A percentile compares a stretch with the other conserved stretches of the same genome.
Evolutionary conservation across 2,113 vertebrate species (phyloP).

Genomic region (Piprites chloris): DNA sequence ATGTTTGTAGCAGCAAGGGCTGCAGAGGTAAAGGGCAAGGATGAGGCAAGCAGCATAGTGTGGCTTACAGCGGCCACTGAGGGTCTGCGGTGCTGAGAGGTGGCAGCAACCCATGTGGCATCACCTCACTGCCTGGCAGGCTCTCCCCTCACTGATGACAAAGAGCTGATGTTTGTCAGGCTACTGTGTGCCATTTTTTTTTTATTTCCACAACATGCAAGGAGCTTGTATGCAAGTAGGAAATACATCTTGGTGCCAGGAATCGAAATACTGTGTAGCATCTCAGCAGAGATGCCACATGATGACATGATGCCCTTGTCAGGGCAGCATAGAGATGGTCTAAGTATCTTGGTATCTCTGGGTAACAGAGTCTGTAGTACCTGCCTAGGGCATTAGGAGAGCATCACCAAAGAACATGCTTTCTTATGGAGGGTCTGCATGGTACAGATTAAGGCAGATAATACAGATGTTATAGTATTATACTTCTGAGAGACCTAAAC

Average conservation of each 20-base stretch:
- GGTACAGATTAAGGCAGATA: background rate
- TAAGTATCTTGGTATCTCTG: background rate
- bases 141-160: too few species aligned
- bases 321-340: background rate
- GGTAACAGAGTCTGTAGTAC: background rate
- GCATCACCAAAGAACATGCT: background rate
- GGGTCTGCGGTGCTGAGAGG: background rate
- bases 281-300: background rate
- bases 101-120: slow-evolving; percentile 34
- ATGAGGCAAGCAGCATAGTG: fast-evolving
- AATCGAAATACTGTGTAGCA: background rate
- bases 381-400: background rate
- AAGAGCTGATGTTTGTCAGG: background rate
- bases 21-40: fast-evolving
- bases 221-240: background rate
- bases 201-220: background rate
- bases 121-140: fast-evolving
- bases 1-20: background rate
- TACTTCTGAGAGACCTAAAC: background rate
- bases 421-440: background rate
- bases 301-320: background rate
- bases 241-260: background rate
- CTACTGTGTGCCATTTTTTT: fast-evolving
- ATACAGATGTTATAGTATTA: background rate
- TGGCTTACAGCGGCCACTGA: background rate